Evolutionary conservation across 2,888 invertebrate genomes (phyloP).

Genomic region (Caprella mutica): DNA sequence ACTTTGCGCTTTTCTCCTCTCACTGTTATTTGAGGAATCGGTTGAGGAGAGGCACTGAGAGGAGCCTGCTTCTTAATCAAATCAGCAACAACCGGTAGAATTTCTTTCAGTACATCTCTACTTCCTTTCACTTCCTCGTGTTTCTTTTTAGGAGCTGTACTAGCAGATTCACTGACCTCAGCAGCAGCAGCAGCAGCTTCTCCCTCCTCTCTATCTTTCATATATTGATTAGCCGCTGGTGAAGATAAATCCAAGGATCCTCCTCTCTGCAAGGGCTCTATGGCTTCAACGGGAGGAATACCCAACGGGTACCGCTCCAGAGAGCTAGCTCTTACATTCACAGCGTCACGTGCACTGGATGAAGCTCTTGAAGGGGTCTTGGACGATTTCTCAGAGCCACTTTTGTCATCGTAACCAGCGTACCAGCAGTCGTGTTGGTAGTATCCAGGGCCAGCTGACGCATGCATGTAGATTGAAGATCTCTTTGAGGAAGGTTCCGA

Average conservation of each 20-base stretch:
- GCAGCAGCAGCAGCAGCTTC: constrained; percentile 16
- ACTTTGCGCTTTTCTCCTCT: constrained; percentile 27
- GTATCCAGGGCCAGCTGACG: constrained; percentile 30
- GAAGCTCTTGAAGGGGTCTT: constrained; percentile 21
- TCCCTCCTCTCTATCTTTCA: neutral
- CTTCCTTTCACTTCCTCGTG: constrained; percentile 6
- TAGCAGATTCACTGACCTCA: constrained; percentile 17
- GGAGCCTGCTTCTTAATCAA: neutral
- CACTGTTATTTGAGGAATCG: neutral
- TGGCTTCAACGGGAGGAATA: constrained; percentile 24
- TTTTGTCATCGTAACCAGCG: constrained; percentile 30
- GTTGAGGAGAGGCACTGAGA: neutral
- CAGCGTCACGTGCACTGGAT: constrained; percentile 21
- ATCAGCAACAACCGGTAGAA: neutral
- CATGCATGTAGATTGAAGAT: constrained; percentile 30
- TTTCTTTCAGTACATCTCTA: neutral
- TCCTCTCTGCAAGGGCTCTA: constrained; percentile 29
- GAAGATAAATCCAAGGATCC: constrained; percentile 19
- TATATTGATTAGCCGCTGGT: too few relatives aligned
- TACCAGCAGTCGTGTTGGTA: constrained; percentile 34
- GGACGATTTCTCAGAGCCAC: constrained; percentile 24
- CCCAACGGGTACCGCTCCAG: constrained; percentile 31
- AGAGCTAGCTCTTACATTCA: constrained; percentile 18
- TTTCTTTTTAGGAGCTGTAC: constrained; percentile 15
- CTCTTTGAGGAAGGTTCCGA: constrained; percentile 31